Evolutionary conservation across 2,113 vertebrate species (phyloP).

Genomic region (Indri indri): DNA sequence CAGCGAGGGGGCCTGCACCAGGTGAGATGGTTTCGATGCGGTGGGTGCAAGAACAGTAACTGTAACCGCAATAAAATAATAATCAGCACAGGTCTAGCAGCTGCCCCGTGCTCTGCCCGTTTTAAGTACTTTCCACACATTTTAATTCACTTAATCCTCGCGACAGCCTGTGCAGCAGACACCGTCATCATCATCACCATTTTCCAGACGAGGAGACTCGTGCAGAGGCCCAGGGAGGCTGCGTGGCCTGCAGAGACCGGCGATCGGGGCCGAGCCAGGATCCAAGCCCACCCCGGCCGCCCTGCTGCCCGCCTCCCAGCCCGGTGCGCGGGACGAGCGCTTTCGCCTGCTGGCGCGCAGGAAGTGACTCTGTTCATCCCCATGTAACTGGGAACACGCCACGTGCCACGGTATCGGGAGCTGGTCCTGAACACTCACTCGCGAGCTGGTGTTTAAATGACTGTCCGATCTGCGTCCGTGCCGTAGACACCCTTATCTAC

Average conservation of each 20-base stretch:
- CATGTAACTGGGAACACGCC: accelerated
- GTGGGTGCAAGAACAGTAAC: not conserved
- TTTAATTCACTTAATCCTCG: not conserved
- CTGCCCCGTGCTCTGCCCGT: not conserved
- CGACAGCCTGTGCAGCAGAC: not conserved
- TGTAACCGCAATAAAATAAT: not conserved
- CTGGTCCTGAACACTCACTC: accelerated
- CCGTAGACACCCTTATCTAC: not conserved
- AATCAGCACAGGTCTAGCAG: not conserved
- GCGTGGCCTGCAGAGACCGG: too few relatives aligned
- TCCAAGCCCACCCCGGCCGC: not conserved
- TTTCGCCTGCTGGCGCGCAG: accelerated
- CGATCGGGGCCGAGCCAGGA: not conserved
- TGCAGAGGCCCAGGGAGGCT: not conserved
- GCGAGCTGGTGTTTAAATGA: not conserved
- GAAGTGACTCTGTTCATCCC: too few relatives aligned
- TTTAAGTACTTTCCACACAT: not conserved
- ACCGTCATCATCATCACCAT: accelerated
- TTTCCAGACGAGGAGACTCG: accelerated
- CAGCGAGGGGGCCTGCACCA: accelerated
- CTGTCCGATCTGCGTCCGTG: not conserved
- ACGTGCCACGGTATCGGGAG: accelerated
- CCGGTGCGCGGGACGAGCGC: not conserved
- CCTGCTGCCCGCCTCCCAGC: not conserved
- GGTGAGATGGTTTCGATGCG: not conserved